Conservation (phyloP, 2,113 vertebrate genomes). For the Romanogobio albipinnatus region DNA sequence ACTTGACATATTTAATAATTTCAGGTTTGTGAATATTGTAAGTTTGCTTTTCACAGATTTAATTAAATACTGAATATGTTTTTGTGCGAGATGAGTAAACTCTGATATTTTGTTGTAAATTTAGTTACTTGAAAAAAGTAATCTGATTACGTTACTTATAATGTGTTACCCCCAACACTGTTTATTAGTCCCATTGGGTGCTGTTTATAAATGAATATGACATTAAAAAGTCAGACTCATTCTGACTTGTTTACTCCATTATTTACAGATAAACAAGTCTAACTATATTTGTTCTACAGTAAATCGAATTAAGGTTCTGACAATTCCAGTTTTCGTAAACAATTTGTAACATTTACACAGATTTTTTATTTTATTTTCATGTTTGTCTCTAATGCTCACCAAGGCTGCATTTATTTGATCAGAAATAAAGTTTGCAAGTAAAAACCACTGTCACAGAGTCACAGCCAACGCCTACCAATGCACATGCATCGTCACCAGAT, state of each 20-base stretch:
- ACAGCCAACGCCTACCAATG: too few relatives aligned
- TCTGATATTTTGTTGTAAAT: too few relatives aligned
- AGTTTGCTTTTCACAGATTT: too few relatives aligned
- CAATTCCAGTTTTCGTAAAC: not conserved
- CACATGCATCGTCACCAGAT: too few relatives aligned
- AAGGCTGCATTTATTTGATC: not conserved
- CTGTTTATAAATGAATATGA: not conserved
- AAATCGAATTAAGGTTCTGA: not conserved
- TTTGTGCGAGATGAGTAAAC: too few relatives aligned
- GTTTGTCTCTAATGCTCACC: not conserved
- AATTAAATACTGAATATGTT: too few relatives aligned
- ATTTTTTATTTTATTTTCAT: not conserved
- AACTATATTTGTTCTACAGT: not conserved
- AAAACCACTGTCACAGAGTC: not conserved
- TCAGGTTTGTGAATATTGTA: too few relatives aligned
- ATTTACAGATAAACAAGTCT: not conserved
- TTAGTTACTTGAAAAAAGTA: too few relatives aligned
- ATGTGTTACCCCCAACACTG: too few relatives aligned
- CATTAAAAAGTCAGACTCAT: too few relatives aligned
- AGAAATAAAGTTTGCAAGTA: not conserved
- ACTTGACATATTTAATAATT: too few relatives aligned
- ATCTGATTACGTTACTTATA: too few relatives aligned
- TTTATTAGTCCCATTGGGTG: not conserved
- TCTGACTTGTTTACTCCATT: not conserved
- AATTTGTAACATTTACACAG: not conserved